phyloP scores from a whole-genome alignment of 2,888 invertebrate genomes.

The Cryptocheilus praepositus region DNA sequence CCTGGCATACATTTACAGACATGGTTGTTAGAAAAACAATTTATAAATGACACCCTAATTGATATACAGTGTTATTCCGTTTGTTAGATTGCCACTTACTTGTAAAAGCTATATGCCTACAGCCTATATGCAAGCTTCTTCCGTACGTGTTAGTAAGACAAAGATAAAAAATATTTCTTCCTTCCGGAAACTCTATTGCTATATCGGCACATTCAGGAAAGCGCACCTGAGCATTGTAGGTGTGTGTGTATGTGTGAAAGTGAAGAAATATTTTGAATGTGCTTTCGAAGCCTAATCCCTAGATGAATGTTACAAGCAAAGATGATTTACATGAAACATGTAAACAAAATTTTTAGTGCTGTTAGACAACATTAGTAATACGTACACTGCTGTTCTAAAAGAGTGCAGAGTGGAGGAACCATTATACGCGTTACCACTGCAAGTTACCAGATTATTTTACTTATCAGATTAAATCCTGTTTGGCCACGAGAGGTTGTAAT shows the following conservation, averaged over 20 bases:
- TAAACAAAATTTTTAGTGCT: conserved; percentile 37
- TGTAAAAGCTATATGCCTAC: conserved; percentile 41
- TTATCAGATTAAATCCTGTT: conserved; percentile 41
- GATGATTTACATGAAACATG: conserved; percentile 19
- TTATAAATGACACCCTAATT: conserved; percentile 55
- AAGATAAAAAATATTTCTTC: conserved; percentile 40
- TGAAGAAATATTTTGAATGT: conserved; percentile 45
- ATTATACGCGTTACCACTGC: conserved; percentile 64
- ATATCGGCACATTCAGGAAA: not conserved
- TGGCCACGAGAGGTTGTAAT: conserved; percentile 35
- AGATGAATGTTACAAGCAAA: conserved; percentile 46
- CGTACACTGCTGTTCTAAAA: conserved; percentile 66
- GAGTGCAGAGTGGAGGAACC: conserved; percentile 68
- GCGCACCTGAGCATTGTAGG: not conserved
- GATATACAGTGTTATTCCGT: conserved; percentile 21
- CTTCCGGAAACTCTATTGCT: not conserved
- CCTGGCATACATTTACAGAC: conserved; percentile 36
- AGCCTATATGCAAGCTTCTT: conserved; percentile 42
- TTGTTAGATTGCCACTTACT: conserved; percentile 36
- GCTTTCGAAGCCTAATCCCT: conserved; percentile 24
- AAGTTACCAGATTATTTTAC: conserved; percentile 58
- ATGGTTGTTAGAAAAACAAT: conserved; percentile 74
- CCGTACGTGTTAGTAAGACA: conserved; percentile 28
- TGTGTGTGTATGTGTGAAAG: conserved; percentile 13
- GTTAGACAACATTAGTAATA: conserved; percentile 54